A percentile compares a stretch with the other conserved stretches of the same genome.
Conservation (phyloP, 2,797 vertebrate species). For the Rhinophrynus dorsalis region DNA sequence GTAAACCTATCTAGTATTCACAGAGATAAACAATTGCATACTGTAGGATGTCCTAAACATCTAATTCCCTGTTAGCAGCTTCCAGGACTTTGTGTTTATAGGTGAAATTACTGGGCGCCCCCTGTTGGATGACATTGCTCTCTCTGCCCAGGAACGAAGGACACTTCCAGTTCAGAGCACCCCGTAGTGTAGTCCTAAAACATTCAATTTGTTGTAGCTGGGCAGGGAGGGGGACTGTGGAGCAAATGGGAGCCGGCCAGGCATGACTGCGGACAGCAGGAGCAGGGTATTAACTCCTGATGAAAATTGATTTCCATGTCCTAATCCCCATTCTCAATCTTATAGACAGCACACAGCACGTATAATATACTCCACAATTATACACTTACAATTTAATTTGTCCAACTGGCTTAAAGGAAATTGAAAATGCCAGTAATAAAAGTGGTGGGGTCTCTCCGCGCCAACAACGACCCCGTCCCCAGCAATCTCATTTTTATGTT, state of each 20-base stretch:
- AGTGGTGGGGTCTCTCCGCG: neutral
- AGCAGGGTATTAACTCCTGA: slow-evolving; percentile 54
- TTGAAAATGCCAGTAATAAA: slow-evolving; percentile 46
- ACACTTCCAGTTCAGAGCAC: too few relatives aligned
- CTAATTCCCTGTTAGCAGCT: too few relatives aligned
- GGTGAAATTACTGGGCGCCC: too few relatives aligned
- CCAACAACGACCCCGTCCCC: neutral
- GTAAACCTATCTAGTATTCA: too few relatives aligned
- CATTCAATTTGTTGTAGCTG: slow-evolving; percentile 23
- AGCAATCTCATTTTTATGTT: slow-evolving; percentile 24
- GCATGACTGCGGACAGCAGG: slow-evolving; percentile 44
- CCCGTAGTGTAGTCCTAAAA: slow-evolving; percentile 29
- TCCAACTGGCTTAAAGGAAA: slow-evolving; percentile 52
- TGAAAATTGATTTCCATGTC: slow-evolving; percentile 57
- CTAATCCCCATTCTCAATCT: slow-evolving; percentile 53
- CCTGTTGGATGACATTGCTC: too few relatives aligned
- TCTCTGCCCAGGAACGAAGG: too few relatives aligned
- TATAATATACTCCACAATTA: slow-evolving; percentile 50
- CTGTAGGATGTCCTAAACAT: too few relatives aligned
- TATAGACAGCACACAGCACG: slow-evolving; percentile 30
- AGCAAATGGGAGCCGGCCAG: slow-evolving; percentile 39
- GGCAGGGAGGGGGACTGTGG: slow-evolving; percentile 13
- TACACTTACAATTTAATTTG: slow-evolving; percentile 57
- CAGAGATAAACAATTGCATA: too few relatives aligned
- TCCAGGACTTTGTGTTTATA: too few relatives aligned